Evolutionary conservation across 2,888 invertebrate genomes (phyloP).

Genomic region (Epinotia bilunana): DNA sequence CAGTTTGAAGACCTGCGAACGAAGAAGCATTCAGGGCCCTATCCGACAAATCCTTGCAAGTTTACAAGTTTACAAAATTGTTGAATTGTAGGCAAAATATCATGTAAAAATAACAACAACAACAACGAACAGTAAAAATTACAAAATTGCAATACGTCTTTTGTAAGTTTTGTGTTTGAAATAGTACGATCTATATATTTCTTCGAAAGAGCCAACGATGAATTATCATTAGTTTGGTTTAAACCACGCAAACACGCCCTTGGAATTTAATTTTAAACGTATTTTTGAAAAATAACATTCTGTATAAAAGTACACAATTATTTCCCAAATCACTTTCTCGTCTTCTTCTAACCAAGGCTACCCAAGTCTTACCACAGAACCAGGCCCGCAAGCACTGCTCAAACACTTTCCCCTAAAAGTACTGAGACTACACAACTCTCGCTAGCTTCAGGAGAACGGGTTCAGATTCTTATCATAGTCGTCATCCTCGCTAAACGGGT

Average conservation of each 20-base stretch:
- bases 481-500: conserved; percentile 83
- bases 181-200: no score
- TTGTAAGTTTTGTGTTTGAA: no score
- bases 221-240: no score
- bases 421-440: conserved; percentile 28
- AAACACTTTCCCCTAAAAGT: conserved; percentile 1
- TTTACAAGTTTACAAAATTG: no score
- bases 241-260: no score
- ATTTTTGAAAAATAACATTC: neutral
- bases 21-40: no score
- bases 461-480: conserved; percentile 91
- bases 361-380: neutral
- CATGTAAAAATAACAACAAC: no score
- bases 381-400: neutral
- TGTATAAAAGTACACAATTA: neutral
- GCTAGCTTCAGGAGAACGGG: conserved; percentile 84
- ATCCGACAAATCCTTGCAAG: no score
- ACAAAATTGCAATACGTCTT: no score
- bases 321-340: neutral
- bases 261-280: neutral
- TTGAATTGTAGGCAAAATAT: no score
- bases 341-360: neutral
- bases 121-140: no score
- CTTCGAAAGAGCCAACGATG: no score
- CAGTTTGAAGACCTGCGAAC: neutral